phyloP scores from a whole-genome alignment of 2,113 vertebrate genomes.

The Lampris incognitus region DNA sequence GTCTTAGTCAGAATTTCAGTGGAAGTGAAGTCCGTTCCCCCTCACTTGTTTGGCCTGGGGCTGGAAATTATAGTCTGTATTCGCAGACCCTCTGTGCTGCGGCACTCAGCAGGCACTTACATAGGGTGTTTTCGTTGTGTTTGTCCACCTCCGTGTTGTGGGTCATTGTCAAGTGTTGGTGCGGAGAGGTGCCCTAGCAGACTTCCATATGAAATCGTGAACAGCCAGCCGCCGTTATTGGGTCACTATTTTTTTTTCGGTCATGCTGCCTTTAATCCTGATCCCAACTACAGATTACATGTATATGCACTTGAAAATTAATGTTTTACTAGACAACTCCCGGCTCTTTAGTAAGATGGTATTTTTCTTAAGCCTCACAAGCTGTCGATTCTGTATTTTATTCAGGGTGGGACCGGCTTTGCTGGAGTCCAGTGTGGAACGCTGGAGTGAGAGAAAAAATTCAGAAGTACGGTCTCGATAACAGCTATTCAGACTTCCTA shows the following conservation, averaged over 20 bases:
- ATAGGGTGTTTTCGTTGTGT: conserved; percentile 62
- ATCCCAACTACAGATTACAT: conserved; percentile 3
- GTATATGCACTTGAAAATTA: neutral
- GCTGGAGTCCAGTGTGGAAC: too few species aligned
- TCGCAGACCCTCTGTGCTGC: conserved; percentile 41
- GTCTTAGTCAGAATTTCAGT: conserved; percentile 69
- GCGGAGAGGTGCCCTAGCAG: conserved; percentile 23
- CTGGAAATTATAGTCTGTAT: conserved; percentile 68
- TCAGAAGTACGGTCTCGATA: neutral
- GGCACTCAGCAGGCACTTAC: conserved; percentile 35
- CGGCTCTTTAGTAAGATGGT: too few species aligned
- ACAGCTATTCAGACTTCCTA: neutral
- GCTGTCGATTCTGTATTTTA: too few species aligned
- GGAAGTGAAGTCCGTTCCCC: conserved; percentile 70
- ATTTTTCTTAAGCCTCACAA: too few species aligned
- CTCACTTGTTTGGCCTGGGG: conserved; percentile 66
- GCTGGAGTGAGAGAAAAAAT: too few species aligned
- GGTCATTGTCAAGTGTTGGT: conserved; percentile 49
- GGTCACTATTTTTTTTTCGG: conserved; percentile 28
- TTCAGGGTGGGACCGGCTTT: neutral
- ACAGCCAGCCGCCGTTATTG: neutral
- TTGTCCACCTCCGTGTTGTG: conserved; percentile 33
- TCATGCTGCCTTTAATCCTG: conserved; percentile 21
- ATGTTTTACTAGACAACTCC: neutral
- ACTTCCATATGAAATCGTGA: conserved; percentile 28